Evolutionary conservation across 2,113 vertebrate genomes (phyloP), one percentile per base, ranked within the genome.

Genomic region (Oceanodroma tethys): DNA sequence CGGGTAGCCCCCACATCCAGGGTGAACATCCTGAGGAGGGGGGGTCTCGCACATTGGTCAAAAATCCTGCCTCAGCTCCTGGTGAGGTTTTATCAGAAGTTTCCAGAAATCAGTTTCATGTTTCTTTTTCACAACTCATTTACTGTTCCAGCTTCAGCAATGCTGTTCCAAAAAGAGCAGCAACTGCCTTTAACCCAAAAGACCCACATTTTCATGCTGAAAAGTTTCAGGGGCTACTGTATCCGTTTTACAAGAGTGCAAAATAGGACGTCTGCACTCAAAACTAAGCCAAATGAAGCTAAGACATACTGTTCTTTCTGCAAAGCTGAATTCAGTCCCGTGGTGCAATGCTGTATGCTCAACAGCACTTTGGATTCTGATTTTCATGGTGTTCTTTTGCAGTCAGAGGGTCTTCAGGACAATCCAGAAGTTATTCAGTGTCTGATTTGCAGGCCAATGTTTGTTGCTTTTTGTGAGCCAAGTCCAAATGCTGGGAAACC

Each of bases 1-100:
- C 0, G 0, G 43, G 34, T 13, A 65, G 1, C 17, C 16, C 26
- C 18, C 25, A 40, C 19, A 71, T 58, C 32, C 47, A 74, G 84
- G 12, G 42, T 30, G 83, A 84, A 78, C 59, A 70, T 53, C 36
- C 55, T 67, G 17, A 86, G 38, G 68, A 83, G 30, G 2, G 5
- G 5, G 7, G 19, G 32, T 58, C 38, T 66, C 2, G 6, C 34
- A 23, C 4, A 48, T 1, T 65, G 34, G 53, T 34, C 14, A 81
- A 81, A 85, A 88, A 48, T 22, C 43, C 55, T 36, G 34, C 55
- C 42, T 52, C 32, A 52, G 55, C 14, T 67, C 63, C 65, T 81
- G 43, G 6, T 45, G 55, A 45, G 26, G 20, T 13, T 43, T 71
- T 76, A 65, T 45, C 38, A 63, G 59, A 88, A 59, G 10, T 56